Base-by-base conservation (phyloP, 1,140 invertebrate species). In the Calephelis virginiensis region DNA sequence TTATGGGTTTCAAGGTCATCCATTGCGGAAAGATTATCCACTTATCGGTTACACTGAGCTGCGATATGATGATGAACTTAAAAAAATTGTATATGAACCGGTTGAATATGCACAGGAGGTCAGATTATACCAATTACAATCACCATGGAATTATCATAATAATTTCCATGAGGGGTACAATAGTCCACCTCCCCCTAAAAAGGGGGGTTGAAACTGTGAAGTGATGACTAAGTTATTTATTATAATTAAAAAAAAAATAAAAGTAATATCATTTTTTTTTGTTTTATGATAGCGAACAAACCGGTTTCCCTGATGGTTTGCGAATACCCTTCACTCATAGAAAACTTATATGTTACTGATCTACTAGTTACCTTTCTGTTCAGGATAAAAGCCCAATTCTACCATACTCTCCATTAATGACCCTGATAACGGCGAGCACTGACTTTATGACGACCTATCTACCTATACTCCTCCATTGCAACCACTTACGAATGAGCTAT, bases 1-100 rank as follows among this genome's bases (percentile, higher is more conserved):
- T 73, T 92, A 92, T 63, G 91, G 90, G 0, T 92, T 92, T 53
- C 67, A 75, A 59, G 91, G 91, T 0, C 89, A 92, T 74, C 91
- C 91, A 9, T 70, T 91, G 13, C 74, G 89, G 40, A 92, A 92
- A 68, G 90, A 92, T 69, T 92, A 90, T 71, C 91, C 91, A 6
- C 48, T 89, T 8, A 78, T 80, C 12, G 91, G 91, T 8, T 92
- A 91, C 63, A 81, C 75, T 0, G 90, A 92, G 67, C 76, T 86
- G 43, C 76, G 91, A 13, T 92, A 91, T 64, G 90, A 92, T 63
- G 90, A 92, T 66, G 90, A 90, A 61, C 64, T 90, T 17, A 92
- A 92, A 66, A 85, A 90, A 70, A 73, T 92, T 6, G 91, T 92
- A 0, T 87, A 87, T 66, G 90, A 92, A 46, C 90, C 91, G 1